Base-by-base conservation (phyloP, 2,113 vertebrate genomes). In the Phaethon lepturus region DNA sequence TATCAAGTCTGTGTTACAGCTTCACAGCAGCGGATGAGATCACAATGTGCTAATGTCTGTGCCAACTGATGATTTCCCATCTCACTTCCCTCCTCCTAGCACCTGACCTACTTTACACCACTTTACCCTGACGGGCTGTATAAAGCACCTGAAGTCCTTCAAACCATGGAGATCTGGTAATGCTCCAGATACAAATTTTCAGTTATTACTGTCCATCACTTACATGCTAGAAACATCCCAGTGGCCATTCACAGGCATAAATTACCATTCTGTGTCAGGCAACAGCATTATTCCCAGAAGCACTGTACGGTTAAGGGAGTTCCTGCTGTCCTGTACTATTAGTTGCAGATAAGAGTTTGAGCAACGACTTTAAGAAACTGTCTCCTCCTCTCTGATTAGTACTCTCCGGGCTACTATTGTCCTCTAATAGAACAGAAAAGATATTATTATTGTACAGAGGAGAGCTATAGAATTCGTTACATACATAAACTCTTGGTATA, bases 91-190 rank as follows among this genome's bases (percentile, higher is more conserved):
- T 92, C 89, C 77, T 89, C 66, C 62, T 42, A 78, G 76, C 40
- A 85, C 93, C 91, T 96, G 94, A 94, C 95, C 96, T 96, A 96
- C 86, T 97, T 97, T 96, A 93, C 86, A 95, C 64, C 66, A 87
- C 63, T 96, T 93, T 95, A 79, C 38, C 28, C 62, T 12, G 10
- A 66, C 0, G 23, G 62, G 69, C 62, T 68, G 38, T 35, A 62
- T 47, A 93, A 93, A 75, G 62, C 33, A 90, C 89, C 90, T 87
- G 91, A 94, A 95, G 95, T 90, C 80, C 58, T 89, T 89, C 91
- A 94, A 76, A 68, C 58, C 1, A 0, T n/a, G 50, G 77, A 84
- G 83, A 77, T 64, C 52, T 92, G 3, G 3, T 82, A 90, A 73
- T 73, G 71, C 53, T 95, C 89, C 69, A 91, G 83, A 84, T 89